A percentile compares a stretch with the other conserved stretches of the same genome.
Conservation (phyloP, 2,888 invertebrate species). For the Ichneumoninae sp. region DNA sequence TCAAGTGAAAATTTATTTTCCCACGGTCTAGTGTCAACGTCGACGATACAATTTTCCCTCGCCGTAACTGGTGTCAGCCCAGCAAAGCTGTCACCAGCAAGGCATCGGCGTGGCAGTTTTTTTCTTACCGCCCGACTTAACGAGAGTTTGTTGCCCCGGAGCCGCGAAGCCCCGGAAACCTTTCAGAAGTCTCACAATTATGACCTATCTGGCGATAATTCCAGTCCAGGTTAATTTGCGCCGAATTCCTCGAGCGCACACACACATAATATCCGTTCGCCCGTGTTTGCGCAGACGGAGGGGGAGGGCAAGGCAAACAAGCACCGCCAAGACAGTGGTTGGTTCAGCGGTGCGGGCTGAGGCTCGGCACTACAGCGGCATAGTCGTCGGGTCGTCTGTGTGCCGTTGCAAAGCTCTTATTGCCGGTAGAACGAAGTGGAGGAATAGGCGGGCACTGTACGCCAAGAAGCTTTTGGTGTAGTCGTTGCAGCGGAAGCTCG, state of each 20-base stretch:
- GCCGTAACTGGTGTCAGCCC: background rate
- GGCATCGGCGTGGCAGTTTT: background rate
- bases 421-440: constrained; percentile 23
- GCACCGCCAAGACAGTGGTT: background rate
- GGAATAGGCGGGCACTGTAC: constrained; percentile 22
- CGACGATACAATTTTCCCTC: background rate
- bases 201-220: background rate
- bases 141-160: background rate
- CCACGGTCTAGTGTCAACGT: background rate
- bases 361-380: background rate
- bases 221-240: background rate
- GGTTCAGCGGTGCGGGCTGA: background rate
- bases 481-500: constrained; percentile 53
- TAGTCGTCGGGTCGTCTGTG: constrained; percentile 5
- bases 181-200: background rate
- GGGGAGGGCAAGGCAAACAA: background rate
- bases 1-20: background rate
- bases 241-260: background rate
- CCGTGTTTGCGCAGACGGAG: constrained; percentile 3
- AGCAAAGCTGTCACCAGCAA: background rate
- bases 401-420: constrained; percentile 46
- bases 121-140: background rate
- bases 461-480: constrained; percentile 40
- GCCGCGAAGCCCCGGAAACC: background rate
- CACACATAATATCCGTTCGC: background rate